phyloP scores from a whole-genome alignment of 2,113 vertebrate genomes.

The Nyctereutes procyonoides region DNA sequence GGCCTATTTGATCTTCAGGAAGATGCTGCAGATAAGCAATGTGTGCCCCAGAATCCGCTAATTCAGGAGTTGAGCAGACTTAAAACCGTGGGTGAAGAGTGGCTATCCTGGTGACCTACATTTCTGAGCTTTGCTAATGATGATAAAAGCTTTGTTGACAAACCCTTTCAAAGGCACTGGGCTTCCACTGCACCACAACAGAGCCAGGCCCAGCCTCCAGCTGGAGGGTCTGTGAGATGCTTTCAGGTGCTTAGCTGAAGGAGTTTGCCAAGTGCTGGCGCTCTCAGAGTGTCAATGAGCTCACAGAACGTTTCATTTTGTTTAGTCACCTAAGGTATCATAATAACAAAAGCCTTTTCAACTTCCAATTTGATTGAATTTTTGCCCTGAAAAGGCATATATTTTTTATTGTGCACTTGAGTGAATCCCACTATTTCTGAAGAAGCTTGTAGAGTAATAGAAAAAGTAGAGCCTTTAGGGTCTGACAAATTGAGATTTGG shows the following conservation, averaged over 20 bases:
- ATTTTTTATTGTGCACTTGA: neutral
- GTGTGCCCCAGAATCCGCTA: neutral
- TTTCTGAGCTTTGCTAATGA: neutral
- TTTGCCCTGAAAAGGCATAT: neutral
- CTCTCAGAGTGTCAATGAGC: neutral
- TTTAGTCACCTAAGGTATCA: neutral
- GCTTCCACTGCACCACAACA: neutral
- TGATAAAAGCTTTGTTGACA: neutral
- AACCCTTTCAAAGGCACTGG: neutral
- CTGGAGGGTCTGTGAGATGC: neutral
- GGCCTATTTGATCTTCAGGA: neutral
- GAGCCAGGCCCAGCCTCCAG: neutral
- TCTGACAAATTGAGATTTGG: neutral
- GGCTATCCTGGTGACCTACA: neutral
- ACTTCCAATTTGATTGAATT: constrained; percentile 3
- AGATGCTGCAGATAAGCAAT: neutral
- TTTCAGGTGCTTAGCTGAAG: neutral
- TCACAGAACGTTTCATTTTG: neutral
- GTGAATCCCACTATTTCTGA: neutral
- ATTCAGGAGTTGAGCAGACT: neutral
- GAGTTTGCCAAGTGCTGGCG: fast-evolving
- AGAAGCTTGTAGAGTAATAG: too few relatives aligned
- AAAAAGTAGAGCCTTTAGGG: neutral
- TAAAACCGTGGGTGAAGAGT: neutral
- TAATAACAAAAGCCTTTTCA: neutral